Conservation (phyloP, 2,113 vertebrate genomes). For the Casuarius casuarius region DNA sequence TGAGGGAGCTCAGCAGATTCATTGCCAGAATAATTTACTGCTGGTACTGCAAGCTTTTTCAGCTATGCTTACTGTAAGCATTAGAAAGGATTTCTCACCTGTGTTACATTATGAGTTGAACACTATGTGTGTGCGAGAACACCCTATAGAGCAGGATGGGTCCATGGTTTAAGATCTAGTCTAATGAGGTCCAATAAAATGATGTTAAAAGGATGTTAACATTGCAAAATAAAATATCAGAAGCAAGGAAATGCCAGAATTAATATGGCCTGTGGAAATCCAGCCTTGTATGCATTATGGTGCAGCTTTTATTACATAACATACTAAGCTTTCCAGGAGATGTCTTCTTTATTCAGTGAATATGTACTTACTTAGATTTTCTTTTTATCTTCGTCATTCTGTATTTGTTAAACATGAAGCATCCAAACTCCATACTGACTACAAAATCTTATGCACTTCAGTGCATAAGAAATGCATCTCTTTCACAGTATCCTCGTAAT, state of each 20-base stretch:
- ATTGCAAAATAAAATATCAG: slow-evolving; percentile 59
- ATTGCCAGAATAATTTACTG: slow-evolving; percentile 16
- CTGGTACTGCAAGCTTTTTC: slow-evolving; percentile 42
- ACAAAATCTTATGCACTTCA: neutral
- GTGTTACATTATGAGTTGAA: slow-evolving; percentile 26
- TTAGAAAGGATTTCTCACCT: slow-evolving; percentile 34
- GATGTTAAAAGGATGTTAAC: slow-evolving; percentile 51
- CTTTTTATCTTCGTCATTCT: neutral
- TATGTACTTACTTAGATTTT: neutral
- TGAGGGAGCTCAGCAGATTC: neutral
- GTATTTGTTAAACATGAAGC: neutral
- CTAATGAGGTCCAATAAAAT: slow-evolving; percentile 47
- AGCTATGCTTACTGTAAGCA: neutral
- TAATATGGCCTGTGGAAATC: slow-evolving; percentile 41
- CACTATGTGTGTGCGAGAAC: neutral
- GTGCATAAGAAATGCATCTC: neutral
- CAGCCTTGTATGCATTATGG: neutral
- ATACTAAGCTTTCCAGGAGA: neutral
- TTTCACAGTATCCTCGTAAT: neutral
- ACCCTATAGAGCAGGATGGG: neutral
- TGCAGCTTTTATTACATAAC: neutral
- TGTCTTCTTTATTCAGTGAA: neutral
- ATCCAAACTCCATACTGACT: neutral
- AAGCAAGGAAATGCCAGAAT: slow-evolving; percentile 57
- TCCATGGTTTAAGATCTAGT: slow-evolving; percentile 18